Base-by-base conservation (phyloP, 2,888 invertebrate species). In the Agrotis exclamationis region DNA sequence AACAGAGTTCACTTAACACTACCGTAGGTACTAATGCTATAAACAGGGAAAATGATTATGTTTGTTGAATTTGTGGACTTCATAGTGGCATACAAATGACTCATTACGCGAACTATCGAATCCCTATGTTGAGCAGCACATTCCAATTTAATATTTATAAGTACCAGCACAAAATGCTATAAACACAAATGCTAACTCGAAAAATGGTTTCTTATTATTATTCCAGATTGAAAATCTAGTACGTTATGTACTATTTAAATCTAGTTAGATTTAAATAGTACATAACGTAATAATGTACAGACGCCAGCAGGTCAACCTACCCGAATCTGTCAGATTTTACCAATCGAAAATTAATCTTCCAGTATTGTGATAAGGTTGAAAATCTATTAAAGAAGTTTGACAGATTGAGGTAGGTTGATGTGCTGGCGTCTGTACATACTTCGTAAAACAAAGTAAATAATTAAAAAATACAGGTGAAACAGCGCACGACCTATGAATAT, bases 21-120 rank as follows among this genome's bases (percentile, higher is more conserved):
- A 56, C 47, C 28, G 39, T 33, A 39, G n/a, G 28, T 67, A 76
- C 24, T 78, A 57, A 57, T 39, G 53, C 14, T 56, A 53, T 68
- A 68, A 63, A 79, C 79, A 79, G 79, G 79, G 64, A 82, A 82
- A 82, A 59, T 53, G 1, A 2, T 24, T 13, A 50, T 66, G 16
- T 66, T 77, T 66, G 33, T 64, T 62, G 58, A 67, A 72, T 67
- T n/a, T 51, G 47, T 64, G 18, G 13, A 56, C 56, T 63, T 57
- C 44, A 33, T 47, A 14, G 54, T 67, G 39, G 60, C 53, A 62
- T 62, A 78, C 33, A 62, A 64, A 60, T n/a, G 39, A 57, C 44
- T 45, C 56, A 50, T 47, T 64, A 70, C 13, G 11, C 2, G 50
- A 7, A 70, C 13, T 54, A 64, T 48, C 51, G 20, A 24, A 48